Conservation (phyloP, 2,113 vertebrate species). For the Perccottus glenii region DNA sequence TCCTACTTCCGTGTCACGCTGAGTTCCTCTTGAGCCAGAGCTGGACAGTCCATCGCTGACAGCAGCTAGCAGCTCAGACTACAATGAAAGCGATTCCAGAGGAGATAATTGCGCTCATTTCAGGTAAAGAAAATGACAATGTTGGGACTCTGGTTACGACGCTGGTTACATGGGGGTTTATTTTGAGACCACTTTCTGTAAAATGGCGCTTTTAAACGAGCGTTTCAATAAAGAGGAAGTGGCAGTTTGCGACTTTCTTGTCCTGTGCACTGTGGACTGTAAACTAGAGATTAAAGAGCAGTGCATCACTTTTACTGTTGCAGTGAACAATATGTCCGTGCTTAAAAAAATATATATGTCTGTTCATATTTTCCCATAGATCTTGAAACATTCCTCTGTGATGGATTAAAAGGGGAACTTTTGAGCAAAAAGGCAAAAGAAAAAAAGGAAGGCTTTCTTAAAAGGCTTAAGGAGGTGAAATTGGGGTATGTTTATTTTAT, state of each 20-base stretch:
- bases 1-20: constrained; percentile 68
- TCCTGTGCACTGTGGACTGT: not conserved
- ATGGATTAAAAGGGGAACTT: constrained; percentile 88
- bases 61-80: not conserved
- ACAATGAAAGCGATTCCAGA: constrained; percentile 75
- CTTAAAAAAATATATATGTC: too few relatives aligned
- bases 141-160: not conserved
- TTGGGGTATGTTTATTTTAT: constrained; percentile 30
- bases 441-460: constrained; percentile 86
- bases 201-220: not conserved
- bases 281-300: not conserved
- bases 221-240: constrained; percentile 56
- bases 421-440: constrained; percentile 94
- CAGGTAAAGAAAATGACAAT: constrained; percentile 65
- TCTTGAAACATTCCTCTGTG: constrained; percentile 86
- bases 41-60: constrained; percentile 21
- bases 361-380: constrained; percentile 74
- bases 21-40: not conserved
- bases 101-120: constrained; percentile 74
- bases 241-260: not conserved
- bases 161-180: not conserved
- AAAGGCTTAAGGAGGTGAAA: constrained; percentile 90
- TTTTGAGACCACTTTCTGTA: not conserved
- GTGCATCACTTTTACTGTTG: not conserved
- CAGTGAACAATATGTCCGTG: too few relatives aligned